Conservation (phyloP, 2,888 invertebrate species). For the Nemapogon koenigi region DNA sequence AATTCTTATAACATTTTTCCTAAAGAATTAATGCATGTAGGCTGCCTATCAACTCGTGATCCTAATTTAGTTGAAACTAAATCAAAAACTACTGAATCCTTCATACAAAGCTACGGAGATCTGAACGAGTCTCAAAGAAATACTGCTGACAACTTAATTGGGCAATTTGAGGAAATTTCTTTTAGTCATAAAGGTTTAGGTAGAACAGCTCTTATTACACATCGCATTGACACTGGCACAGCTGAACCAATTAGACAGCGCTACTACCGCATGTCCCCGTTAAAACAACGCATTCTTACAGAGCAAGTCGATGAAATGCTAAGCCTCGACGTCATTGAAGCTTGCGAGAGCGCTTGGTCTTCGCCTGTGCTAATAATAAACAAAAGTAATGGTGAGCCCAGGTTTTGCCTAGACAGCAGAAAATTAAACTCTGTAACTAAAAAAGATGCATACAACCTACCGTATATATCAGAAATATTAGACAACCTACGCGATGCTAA, state of each 20-base stretch:
- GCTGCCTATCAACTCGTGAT: too few relatives aligned
- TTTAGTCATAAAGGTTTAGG: conserved; percentile 16
- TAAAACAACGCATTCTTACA: conserved; percentile 16
- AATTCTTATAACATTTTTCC: conserved; percentile 14
- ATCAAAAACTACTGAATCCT: neutral
- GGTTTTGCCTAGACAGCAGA: conserved; percentile 20
- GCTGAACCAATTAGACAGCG: conserved; percentile 19
- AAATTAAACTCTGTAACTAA: conserved; percentile 17
- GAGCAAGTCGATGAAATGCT: conserved; percentile 22
- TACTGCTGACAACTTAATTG: conserved; percentile 12
- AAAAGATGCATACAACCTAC: conserved; percentile 17
- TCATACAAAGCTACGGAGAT: conserved; percentile 8
- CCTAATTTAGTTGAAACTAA: too few relatives aligned
- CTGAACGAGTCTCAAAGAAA: conserved; percentile 9
- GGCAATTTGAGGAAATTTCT: conserved; percentile 16
- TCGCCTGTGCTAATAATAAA: conserved; percentile 15
- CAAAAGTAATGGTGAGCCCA: conserved; percentile 19
- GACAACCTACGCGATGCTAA: conserved; percentile 17
- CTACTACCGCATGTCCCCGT: conserved; percentile 20
- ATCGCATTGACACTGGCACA: conserved; percentile 20
- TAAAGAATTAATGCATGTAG: conserved; percentile 6
- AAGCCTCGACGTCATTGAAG: conserved; percentile 16
- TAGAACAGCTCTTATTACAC: conserved; percentile 17
- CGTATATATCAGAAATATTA: conserved; percentile 17
- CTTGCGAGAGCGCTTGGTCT: conserved; percentile 21